Conservation (phyloP, 2,113 vertebrate species). For the Sphyrna mokarran region DNA sequence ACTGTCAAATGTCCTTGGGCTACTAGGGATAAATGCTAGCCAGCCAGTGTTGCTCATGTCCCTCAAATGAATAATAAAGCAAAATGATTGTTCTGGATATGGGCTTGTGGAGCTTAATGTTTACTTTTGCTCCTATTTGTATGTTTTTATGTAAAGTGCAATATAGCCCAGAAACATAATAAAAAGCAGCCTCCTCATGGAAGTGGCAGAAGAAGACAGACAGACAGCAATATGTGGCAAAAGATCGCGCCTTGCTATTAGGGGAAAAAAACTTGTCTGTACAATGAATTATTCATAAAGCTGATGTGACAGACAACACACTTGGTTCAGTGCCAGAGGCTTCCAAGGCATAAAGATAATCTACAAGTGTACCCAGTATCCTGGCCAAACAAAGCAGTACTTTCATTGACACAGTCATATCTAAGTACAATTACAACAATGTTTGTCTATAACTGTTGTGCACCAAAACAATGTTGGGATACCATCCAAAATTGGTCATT, state of each 20-base stretch:
- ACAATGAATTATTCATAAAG: neutral
- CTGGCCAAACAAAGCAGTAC: neutral
- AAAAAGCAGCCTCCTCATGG: neutral
- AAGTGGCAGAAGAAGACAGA: neutral
- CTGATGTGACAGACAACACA: neutral
- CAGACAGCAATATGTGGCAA: neutral
- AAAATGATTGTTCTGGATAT: no score
- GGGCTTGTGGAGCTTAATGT: neutral
- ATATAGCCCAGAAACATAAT: neutral
- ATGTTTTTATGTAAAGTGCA: neutral
- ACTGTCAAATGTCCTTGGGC: no score
- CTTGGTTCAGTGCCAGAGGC: neutral
- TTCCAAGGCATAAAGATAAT: neutral
- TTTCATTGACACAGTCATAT: neutral
- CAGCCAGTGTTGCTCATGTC: no score
- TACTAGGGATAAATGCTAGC: no score
- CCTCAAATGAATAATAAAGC: no score
- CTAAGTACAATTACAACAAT: neutral
- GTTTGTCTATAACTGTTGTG: neutral
- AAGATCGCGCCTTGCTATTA: neutral
- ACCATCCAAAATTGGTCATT: neutral
- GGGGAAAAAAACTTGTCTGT: neutral
- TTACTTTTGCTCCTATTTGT: neutral
- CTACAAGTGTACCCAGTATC: neutral
- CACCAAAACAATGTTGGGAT: neutral